These are phyloP conservation scores for Limnodromus scolopaceus DNA, from an alignment of 2,797 vertebrate species.

Conservation along the genomic window DNA sequence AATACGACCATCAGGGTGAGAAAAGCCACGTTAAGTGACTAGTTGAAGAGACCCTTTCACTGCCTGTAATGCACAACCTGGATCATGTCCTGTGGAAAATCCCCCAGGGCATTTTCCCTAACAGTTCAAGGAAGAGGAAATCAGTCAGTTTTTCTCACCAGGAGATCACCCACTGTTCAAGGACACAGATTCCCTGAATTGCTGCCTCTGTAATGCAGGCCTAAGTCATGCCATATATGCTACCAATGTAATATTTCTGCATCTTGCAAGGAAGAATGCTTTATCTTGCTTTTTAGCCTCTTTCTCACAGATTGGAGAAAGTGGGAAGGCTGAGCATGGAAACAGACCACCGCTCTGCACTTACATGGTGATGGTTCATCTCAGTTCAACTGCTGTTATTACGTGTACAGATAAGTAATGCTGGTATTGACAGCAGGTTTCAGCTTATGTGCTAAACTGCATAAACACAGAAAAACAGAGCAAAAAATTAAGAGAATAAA, in stretches of 20 bases:
- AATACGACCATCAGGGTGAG: slow-evolving; percentile 8
- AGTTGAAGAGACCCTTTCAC: not conserved
- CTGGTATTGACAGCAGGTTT: not conserved
- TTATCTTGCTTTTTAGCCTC: not conserved
- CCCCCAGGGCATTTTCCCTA: not conserved
- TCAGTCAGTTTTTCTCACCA: not conserved
- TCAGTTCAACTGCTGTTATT: not conserved
- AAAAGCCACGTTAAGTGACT: slow-evolving; percentile 28
- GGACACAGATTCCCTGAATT: not conserved
- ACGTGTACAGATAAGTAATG: not conserved
- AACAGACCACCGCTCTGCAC: not conserved
- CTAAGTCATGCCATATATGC: not conserved
- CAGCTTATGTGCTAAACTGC: not conserved
- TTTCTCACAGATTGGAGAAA: not conserved
- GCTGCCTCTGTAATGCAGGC: not conserved
- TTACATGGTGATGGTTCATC: not conserved
- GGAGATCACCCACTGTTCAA: not conserved
- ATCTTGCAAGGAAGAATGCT: not conserved
- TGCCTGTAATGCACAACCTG: not conserved
- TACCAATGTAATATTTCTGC: not conserved
- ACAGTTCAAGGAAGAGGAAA: not conserved
- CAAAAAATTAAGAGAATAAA: not conserved
- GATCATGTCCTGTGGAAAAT: not conserved
- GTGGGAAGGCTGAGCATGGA: not conserved
- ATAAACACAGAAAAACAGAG: not conserved